Conservation (phyloP, 1,140 invertebrate genomes). For the Anastrepha obliqua region DNA sequence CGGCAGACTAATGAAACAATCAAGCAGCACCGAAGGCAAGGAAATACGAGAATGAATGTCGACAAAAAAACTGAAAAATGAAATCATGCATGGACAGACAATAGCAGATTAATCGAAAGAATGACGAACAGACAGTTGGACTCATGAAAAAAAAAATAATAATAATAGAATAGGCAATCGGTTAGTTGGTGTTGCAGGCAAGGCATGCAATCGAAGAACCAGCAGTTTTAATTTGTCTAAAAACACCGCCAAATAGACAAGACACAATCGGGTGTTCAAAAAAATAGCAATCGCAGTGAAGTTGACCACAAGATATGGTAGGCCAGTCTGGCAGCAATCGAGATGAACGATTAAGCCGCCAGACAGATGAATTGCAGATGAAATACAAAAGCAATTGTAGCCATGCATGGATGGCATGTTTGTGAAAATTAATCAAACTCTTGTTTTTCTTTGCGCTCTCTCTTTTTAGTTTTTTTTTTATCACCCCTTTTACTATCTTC, state of each 20-base stretch:
- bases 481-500: too few species aligned
- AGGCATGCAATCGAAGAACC: not conserved
- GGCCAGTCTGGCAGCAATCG: not conserved
- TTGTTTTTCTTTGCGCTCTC: not conserved
- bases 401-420: not conserved
- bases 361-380: not conserved
- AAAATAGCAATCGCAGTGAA: not conserved
- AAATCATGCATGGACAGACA: not conserved
- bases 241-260: not conserved
- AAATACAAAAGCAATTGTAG: not conserved
- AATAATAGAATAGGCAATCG: not conserved
- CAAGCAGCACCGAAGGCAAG: not conserved
- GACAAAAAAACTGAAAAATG: not conserved
- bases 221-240: not conserved
- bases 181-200: not conserved
- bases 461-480: too few species aligned
- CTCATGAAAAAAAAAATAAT: not conserved
- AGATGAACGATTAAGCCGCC: not conserved
- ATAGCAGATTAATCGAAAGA: not conserved
- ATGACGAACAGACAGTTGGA: not conserved
- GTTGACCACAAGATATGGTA: not conserved
- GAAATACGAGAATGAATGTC: not conserved
- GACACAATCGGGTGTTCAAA: not conserved
- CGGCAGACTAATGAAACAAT: slow-evolving; percentile 31
- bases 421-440: not conserved